A percentile compares a stretch with the other conserved stretches of the same genome.
Evolutionary conservation across 2,888 invertebrate genomes (phyloP).

Genomic region (Elmis aenea): DNA sequence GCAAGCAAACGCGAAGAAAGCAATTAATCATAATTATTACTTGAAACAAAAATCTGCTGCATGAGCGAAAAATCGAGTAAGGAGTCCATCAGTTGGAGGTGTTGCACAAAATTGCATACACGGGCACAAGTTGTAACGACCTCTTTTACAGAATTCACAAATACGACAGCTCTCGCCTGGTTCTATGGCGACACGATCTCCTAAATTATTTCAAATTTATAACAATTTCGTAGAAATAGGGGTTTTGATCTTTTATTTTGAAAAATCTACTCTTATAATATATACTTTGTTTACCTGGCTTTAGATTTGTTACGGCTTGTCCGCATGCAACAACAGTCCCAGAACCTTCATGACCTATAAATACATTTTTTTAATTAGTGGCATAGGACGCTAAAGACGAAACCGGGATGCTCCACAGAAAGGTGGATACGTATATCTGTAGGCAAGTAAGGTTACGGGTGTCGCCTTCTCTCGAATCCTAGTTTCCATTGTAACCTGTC

Average conservation of each 20-base stretch:
- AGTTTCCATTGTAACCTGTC: no score
- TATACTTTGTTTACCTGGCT: constrained; percentile 51
- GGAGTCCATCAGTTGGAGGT: constrained; percentile 80
- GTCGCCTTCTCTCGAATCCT: no score
- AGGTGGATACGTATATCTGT: no score
- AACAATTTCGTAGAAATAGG: not conserved
- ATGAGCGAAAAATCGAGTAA: constrained; percentile 77
- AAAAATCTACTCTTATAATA: no score
- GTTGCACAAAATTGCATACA: constrained; percentile 84
- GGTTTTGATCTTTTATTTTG: not conserved
- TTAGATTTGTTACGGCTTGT: constrained; percentile 57
- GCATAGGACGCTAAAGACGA: no score
- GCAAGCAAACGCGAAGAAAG: no score
- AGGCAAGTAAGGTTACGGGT: no score
- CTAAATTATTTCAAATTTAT: constrained; percentile 41
- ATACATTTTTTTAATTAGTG: no score
- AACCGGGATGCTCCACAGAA: no score
- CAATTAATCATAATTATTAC: no score
- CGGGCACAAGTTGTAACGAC: constrained; percentile 81
- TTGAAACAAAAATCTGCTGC: constrained; percentile 80
- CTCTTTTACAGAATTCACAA: constrained; percentile 77
- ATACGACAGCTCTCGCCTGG: constrained; percentile 80
- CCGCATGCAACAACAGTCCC: constrained; percentile 70
- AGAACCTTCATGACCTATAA: constrained; percentile 85
- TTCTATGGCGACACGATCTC: constrained; percentile 86